These are phyloP conservation scores for Drosophila sucinea DNA, from an alignment of 1,140 invertebrate genomes.

Conservation along the genomic window DNA sequence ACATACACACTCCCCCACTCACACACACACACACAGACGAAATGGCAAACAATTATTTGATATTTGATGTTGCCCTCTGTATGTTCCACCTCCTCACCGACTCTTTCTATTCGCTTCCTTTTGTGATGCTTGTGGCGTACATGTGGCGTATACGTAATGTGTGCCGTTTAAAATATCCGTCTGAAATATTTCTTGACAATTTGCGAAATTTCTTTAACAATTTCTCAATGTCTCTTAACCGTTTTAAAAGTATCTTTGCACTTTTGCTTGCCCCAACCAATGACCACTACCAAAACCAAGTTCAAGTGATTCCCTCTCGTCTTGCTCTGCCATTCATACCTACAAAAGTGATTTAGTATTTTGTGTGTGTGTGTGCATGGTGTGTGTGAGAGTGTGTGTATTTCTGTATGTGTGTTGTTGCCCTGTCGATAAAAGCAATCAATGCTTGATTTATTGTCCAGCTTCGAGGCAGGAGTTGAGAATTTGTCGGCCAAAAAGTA, in stretches of 20 bases:
- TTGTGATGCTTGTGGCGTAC: constrained; percentile 21
- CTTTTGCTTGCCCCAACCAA: constrained; percentile 5
- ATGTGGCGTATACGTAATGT: constrained; percentile 60
- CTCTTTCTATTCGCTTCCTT: constrained; percentile 1
- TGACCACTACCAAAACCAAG: constrained; percentile 26
- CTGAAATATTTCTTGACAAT: constrained; percentile 45
- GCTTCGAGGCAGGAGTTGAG: constrained; percentile 24
- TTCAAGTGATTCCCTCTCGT: constrained; percentile 47
- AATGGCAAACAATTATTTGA: constrained; percentile 66
- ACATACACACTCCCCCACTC: background rate
- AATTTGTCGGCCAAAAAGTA: constrained; percentile 28
- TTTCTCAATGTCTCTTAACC: constrained; percentile 40
- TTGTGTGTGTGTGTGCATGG: constrained; percentile 3
- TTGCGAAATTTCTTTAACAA: constrained; percentile 36
- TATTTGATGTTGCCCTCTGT: constrained; percentile 48
- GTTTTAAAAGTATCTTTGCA: background rate
- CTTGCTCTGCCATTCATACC: constrained; percentile 2
- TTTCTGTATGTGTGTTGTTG: constrained; percentile 26
- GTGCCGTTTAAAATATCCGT: constrained; percentile 27
- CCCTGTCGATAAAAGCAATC: constrained; percentile 59
- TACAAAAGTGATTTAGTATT: constrained; percentile 52
- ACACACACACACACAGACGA: constrained; percentile 15
- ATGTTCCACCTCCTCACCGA: background rate
- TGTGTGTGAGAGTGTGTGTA: background rate
- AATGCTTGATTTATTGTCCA: constrained; percentile 56